Percentiles rank a stretch among this genome's conserved stretches.
Evolutionary conservation across 2,888 invertebrate genomes (phyloP).

Genomic region (Alloplasta piceator): DNA sequence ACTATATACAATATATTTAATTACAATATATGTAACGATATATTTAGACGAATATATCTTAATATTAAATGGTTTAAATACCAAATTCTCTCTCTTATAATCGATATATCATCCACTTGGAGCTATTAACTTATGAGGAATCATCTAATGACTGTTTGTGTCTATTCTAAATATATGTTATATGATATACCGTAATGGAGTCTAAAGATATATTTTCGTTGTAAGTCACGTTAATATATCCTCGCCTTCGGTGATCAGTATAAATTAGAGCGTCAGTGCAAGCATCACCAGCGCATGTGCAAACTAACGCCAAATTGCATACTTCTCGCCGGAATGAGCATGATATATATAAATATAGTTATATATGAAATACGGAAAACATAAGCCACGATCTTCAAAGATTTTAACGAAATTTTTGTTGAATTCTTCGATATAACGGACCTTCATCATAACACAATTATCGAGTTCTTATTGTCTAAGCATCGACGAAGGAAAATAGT

Average conservation of each 20-base stretch:
- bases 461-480: too few species aligned
- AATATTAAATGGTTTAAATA: background rate
- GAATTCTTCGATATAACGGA: background rate
- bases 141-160: background rate
- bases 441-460: too few species aligned
- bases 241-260: conserved; percentile 24
- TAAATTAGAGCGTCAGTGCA: conserved; percentile 37
- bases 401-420: conserved; percentile 31
- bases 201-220: conserved; percentile 42
- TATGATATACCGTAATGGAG: conserved; percentile 21
- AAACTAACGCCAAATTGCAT: conserved; percentile 52
- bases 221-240: conserved; percentile 36
- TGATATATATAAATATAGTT: background rate
- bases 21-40: background rate
- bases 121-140: background rate
- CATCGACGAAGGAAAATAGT: too few species aligned
- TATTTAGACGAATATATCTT: too few species aligned
- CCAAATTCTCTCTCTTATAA: background rate
- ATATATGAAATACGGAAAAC: background rate
- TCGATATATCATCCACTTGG: background rate
- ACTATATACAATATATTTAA: background rate
- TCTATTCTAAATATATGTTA: background rate
- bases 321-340: conserved; percentile 22
- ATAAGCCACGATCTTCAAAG: conserved; percentile 31
- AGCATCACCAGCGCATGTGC: conserved; percentile 52